Percentiles rank a stretch among this genome's conserved stretches.
Evolutionary conservation across 2,113 vertebrate genomes (phyloP).

Genomic region (Eleginops maclovinus): DNA sequence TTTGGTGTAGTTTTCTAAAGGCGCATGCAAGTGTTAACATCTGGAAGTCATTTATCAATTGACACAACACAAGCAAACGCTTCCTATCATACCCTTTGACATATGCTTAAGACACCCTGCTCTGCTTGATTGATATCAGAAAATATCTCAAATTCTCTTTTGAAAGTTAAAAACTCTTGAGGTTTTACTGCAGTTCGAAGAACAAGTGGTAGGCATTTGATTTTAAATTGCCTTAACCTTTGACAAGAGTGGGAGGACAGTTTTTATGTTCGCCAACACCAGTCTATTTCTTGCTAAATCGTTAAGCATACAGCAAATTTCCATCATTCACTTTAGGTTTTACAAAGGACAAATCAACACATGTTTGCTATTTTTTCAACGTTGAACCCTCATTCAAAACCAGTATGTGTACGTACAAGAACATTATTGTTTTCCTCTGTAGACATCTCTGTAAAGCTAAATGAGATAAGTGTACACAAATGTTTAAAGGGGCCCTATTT

Average conservation of each 20-base stretch:
- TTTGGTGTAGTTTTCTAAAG: not conserved
- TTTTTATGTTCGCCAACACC: too few relatives aligned
- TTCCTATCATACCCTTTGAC: not conserved
- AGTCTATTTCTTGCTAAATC: too few relatives aligned
- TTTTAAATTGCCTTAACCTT: not conserved
- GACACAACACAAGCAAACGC: not conserved
- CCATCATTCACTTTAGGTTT: not conserved
- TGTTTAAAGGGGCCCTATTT: too few relatives aligned
- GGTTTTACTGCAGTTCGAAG: not conserved
- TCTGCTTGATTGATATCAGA: not conserved
- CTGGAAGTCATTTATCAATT: not conserved
- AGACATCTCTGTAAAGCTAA: too few relatives aligned
- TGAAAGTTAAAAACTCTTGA: not conserved
- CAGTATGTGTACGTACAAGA: too few relatives aligned
- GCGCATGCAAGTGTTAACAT: not conserved
- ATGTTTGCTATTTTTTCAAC: too few relatives aligned
- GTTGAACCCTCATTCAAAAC: too few relatives aligned
- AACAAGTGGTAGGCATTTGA: not conserved
- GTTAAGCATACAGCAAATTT: not conserved
- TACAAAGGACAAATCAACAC: not conserved
- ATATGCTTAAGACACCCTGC: not conserved
- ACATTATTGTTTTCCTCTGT: too few relatives aligned
- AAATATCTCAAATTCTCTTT: not conserved
- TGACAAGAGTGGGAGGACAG: constrained; percentile 1
- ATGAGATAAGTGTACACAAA: too few relatives aligned